phyloP scores from a whole-genome alignment of 2,113 vertebrate species.

The Solenodon paradoxus region DNA sequence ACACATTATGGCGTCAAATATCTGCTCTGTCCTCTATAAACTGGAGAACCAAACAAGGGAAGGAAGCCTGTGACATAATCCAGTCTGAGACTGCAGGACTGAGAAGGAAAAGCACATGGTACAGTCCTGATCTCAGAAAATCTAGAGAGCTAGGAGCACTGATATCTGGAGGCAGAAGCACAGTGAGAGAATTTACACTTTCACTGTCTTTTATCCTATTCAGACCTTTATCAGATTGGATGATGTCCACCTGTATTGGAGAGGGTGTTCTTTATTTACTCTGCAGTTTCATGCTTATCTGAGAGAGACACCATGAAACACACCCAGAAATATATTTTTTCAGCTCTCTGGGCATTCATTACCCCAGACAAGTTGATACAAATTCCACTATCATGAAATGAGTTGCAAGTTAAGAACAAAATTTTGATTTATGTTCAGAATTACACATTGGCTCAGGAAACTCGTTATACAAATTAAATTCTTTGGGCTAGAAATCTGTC shows the following conservation, averaged over 20 bases:
- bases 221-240: background rate
- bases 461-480: background rate
- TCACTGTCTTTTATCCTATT: background rate
- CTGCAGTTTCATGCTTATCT: background rate
- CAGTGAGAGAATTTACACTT: background rate
- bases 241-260: background rate
- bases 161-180: background rate
- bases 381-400: too few species aligned
- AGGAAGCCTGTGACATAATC: background rate
- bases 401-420: background rate
- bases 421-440: background rate
- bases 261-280: background rate
- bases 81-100: background rate
- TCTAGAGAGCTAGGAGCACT: background rate
- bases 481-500: background rate
- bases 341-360: background rate
- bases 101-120: background rate
- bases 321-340: background rate
- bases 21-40: background rate
- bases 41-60: background rate
- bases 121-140: background rate
- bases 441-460: background rate
- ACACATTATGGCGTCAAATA: background rate
- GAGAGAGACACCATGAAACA: background rate
- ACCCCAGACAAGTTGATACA: background rate